phyloP scores from a whole-genome alignment of 2,797 vertebrate genomes.

The Tauraco hartlaubi region DNA sequence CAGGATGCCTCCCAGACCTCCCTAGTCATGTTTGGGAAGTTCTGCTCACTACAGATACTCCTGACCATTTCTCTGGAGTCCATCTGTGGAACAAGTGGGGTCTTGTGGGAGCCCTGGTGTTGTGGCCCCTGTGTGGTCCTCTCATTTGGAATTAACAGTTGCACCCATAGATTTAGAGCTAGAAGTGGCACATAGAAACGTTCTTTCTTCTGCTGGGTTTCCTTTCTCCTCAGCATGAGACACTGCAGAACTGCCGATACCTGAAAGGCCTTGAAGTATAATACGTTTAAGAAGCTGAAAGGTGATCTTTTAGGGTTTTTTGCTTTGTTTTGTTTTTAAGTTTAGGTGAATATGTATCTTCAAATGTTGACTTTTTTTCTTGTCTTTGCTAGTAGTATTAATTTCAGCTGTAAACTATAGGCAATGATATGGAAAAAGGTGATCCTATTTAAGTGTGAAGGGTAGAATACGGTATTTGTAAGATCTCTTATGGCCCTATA shows the following conservation, averaged over 20 bases:
- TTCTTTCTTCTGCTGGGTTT: background rate
- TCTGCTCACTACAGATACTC: background rate
- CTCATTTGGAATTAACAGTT: background rate
- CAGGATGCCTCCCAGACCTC: background rate
- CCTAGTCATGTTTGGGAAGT: background rate
- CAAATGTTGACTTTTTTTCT: background rate
- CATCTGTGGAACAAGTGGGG: background rate
- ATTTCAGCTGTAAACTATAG: background rate
- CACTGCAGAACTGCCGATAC: background rate
- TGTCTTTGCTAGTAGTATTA: background rate
- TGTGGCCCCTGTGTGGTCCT: background rate
- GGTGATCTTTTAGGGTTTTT: background rate
- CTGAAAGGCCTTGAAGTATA: background rate
- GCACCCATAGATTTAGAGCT: background rate
- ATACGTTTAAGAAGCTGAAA: background rate
- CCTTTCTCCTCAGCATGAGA: background rate
- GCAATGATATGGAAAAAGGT: background rate
- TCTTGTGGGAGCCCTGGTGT: background rate
- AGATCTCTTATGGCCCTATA: background rate
- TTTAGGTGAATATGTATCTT: background rate
- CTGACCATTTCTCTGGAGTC: background rate
- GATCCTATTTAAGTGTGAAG: background rate
- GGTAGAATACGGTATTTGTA: background rate
- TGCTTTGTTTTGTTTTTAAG: background rate
- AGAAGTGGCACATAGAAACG: background rate